Evolutionary conservation across 2,113 vertebrate species (phyloP), one percentile per base, ranked within the genome.

Genomic region (Grallaria varia): DNA sequence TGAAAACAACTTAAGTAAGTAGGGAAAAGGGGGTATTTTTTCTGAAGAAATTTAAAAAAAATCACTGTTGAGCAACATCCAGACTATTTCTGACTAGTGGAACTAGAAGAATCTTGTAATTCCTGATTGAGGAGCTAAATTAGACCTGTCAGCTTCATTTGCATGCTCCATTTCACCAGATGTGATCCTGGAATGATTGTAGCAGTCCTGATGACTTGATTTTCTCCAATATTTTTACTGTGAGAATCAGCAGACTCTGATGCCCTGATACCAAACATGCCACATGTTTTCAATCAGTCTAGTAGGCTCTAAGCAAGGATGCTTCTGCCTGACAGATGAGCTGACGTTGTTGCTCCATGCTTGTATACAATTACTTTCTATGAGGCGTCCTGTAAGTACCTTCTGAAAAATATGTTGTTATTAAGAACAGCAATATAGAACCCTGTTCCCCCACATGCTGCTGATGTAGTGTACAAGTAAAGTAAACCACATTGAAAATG

Each of bases 111-210:
- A 89, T 75, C 62, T 49, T 79, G 7, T 47, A 30, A 72, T 47
- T 85, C 40, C 55, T 35, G 42, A 62, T 47, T 76, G 42, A 84
- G 45, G 18, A 80, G 17, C 33, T 47, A 77, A 84, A 93, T 66
- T 39, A 74, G 45, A 71, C 52, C 31, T 37, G 12, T 45, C 28
- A 56, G 28, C 33, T 74, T 71, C 60, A 55, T 35, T 33, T 72
- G 35, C 39, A 50, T 44, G 72, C 33, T 83, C 37, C 31, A 30
- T 86, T 83, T 84, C 50, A 91, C 45, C 31, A 69, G 45, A 28
- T 0, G 0, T 22, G 40, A 30, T 69, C 53, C 35, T 33, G 25
- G 31, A 87, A 50, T 33, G 35, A 22, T 45, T 1, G 3, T 28
- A 64, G 2, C 17, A 79, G 50, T 58, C 53, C 1, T 5, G 17